Evolutionary conservation across 2,888 invertebrate genomes (phyloP), one percentile per base, ranked within the genome.

Genomic region (Pomacea canaliculata): DNA sequence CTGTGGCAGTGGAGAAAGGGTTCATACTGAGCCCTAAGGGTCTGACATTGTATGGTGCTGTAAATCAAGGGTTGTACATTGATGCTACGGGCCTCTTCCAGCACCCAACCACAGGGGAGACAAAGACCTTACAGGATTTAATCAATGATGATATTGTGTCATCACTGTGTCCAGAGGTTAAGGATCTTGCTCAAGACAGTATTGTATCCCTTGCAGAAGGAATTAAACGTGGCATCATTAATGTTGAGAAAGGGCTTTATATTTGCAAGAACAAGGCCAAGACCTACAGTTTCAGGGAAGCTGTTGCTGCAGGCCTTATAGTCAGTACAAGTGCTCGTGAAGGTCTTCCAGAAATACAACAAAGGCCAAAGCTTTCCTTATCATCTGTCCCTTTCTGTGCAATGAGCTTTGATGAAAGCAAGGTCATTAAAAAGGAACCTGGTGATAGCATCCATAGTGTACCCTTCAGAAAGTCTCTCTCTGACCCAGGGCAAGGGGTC

Each of bases 151-250:
- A 90, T 63, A 81, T 91, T 19, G 84, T 91, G 23, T 85, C 83
- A 37, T 78, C 81, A 10, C 79, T 78, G 66, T 86, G 85, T 76
- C 77, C 78, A 27, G 87, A 87, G 79, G 81, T 87, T 48, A 81
- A 85, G 72, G 87, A 88, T 71, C 78, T 87, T 23, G 76, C 77
- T 16, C 83, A 84, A 72, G 85, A 86, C 71, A 84, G 85, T 23
- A 82, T 83, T 10, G 92, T 96, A 51, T 95, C 95, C 0, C 90
- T 98, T 69, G 93, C 94, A 84, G 94, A 95, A 93, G 91, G 92
- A 51, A 90, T 92, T 76, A 89, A 91, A 79, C 90, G 90, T 79
- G 91, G 91, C 49, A 85, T 92, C 60, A 85, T 90, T 63, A 88
- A 89, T 83, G 79, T 82, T 10, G 75, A 82, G 37, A 78, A 81